A percentile compares a stretch with the other conserved stretches of the same genome.
Conservation (phyloP, 1,140 invertebrate species). For the Neodiprion lecontei region DNA sequence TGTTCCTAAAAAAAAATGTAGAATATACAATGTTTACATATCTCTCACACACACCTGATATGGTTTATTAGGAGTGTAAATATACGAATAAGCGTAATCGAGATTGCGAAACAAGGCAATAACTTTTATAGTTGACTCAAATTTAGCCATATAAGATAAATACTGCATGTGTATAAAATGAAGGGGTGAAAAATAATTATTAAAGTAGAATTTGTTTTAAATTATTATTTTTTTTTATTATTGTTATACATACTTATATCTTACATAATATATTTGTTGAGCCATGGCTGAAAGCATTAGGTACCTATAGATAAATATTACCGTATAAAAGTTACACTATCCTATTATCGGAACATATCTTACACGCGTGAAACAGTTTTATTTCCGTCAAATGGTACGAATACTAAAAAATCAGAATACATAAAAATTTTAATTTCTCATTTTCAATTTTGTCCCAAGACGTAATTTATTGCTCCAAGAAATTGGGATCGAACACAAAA, state of each 20-base stretch:
- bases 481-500: no score
- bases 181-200: conserved; percentile 14
- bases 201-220: conserved; percentile 40
- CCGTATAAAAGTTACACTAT: no score
- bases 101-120: background rate
- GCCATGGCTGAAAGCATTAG: background rate
- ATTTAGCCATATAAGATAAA: background rate
- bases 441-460: no score
- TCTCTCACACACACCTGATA: background rate
- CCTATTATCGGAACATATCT: no score
- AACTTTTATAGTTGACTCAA: background rate
- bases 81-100: background rate
- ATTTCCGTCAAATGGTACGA: no score
- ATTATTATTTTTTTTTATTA: conserved; percentile 13
- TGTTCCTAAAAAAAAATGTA: background rate
- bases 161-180: background rate
- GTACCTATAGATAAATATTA: no score
- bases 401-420: no score
- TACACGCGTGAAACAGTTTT: no score
- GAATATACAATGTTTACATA: background rate
- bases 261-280: background rate
- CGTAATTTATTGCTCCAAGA: no score
- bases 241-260: background rate
- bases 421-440: no score
- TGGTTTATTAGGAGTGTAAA: background rate